Base-by-base conservation (phyloP, 2,888 invertebrate species). In the Bugula neritina region DNA sequence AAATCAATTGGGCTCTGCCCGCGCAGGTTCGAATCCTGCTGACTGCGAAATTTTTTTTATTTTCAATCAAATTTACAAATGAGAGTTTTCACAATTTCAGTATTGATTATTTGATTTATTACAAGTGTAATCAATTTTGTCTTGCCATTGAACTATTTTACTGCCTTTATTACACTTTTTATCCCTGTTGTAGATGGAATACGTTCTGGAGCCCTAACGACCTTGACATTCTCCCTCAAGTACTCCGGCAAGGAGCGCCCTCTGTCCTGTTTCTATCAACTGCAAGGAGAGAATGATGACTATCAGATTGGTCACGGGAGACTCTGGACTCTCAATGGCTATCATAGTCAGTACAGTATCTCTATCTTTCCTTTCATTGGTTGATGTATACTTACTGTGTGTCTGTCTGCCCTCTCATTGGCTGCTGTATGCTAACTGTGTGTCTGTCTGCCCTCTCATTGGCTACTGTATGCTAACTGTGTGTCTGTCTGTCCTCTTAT, bases 281-380 rank as follows among this genome's bases (percentile, higher is more conserved):
- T 63, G 10, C 63, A 63, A 63, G 63, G 63, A 5, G 63, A 3
- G 31, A n/a, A 63, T 63, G n/a, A 25, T 27, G 31, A 13, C 34
- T 63, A 63, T n/a, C 31, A 63, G 27, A 5, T 29, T 31, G 63
- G 63, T 29, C 34, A 63, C 27, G 63, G 63, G 1, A 63, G n/a
- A 34, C 13, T 34, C 10, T 63, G 63, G 63, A 63, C 63, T 63
- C 10, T 63, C 27, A 25, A 13, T 5, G 63, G 31, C 3, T 1
- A 34, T 2, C 63, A 63, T n/a, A n/a, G 63, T 63, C 31, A 31
- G 63, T 63, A 3, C 27, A 5, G 10, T 57, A 21, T 23, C 23
- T 23, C 3, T 21, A 57, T 25, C 5, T n/a, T 57, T 17, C 27
- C 23, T n/a, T 57, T 17, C 23, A 57, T 43, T 43, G 17, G 43